phyloP scores from a whole-genome alignment of 2,888 invertebrate species.

The Stenolophus ochropezus region DNA sequence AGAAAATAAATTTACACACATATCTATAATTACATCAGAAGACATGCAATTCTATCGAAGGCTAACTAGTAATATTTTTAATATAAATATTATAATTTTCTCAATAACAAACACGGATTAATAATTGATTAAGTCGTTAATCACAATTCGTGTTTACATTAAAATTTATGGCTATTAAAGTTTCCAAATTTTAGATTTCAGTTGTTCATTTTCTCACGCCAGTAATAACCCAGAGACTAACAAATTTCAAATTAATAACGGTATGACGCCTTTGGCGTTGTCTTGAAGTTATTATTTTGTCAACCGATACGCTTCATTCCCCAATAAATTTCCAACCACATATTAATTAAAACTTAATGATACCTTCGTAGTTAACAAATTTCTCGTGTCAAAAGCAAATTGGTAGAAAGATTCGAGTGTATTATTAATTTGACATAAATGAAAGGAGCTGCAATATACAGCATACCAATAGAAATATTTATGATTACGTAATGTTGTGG shows the following conservation, averaged over 20 bases:
- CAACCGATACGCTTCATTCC: slow-evolving; percentile 28
- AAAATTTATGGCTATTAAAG: not conserved
- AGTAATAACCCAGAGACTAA: slow-evolving; percentile 15
- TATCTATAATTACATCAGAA: not conserved
- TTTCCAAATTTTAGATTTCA: not conserved
- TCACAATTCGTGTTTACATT: not conserved
- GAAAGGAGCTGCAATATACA: slow-evolving; percentile 8
- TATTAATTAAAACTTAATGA: slow-evolving; percentile 39
- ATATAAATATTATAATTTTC: not conserved
- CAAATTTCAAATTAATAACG: slow-evolving; percentile 36
- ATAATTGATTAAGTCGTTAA: not conserved
- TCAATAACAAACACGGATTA: not conserved
- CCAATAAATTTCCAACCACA: slow-evolving; percentile 26
- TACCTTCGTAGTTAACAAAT: slow-evolving; percentile 24
- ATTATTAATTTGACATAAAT: slow-evolving; percentile 14
- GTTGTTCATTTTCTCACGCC: not conserved
- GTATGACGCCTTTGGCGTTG: not conserved
- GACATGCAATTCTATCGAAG: not conserved
- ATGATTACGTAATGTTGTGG: not conserved
- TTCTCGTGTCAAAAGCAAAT: slow-evolving; percentile 17
- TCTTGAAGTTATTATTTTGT: slow-evolving; percentile 31
- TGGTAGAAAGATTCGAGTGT: slow-evolving; percentile 3
- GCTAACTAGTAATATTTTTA: not conserved
- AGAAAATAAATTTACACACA: not conserved
- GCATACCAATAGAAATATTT: not conserved